A percentile compares a stretch with the other conserved stretches of the same genome.
Evolutionary conservation across 2,888 invertebrate genomes (phyloP).

Genomic region (Rambutsinella grinnellia): DNA sequence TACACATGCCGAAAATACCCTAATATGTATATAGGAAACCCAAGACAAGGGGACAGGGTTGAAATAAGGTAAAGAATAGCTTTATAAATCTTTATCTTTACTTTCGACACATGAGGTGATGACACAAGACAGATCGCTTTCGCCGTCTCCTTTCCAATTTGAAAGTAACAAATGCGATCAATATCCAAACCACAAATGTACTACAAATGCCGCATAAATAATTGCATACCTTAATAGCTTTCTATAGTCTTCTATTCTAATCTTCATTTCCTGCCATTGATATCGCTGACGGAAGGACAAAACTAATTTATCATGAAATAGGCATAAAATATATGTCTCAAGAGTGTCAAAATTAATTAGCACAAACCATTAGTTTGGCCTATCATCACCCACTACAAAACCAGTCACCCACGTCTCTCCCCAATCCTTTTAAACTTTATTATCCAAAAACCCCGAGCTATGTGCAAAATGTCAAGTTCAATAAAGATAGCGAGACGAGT

Average conservation of each 20-base stretch:
- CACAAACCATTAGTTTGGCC: background rate
- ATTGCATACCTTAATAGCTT: too few species aligned
- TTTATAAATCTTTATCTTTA: conserved; percentile 2
- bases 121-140: background rate
- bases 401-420: background rate
- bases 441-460: too few species aligned
- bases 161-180: too few species aligned
- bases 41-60: background rate
- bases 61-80: background rate
- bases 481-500: conserved; percentile 1
- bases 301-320: too few species aligned
- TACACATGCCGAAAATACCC: background rate
- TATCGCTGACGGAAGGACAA: too few species aligned
- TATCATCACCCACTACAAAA: background rate
- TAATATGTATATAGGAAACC: conserved; percentile 18
- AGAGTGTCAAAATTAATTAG: background rate
- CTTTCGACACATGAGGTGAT: background rate
- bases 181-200: too few species aligned
- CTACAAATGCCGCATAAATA: too few species aligned
- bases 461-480: background rate
- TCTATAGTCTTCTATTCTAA: too few species aligned
- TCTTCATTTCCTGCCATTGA: too few species aligned
- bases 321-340: too few species aligned
- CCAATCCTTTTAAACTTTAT: background rate
- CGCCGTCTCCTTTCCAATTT: background rate